A percentile compares a stretch with the other conserved stretches of the same genome.
These are phyloP conservation scores for Anoplius nigerrimus DNA, from an alignment of 2,888 invertebrate genomes.

Conservation along the genomic window DNA sequence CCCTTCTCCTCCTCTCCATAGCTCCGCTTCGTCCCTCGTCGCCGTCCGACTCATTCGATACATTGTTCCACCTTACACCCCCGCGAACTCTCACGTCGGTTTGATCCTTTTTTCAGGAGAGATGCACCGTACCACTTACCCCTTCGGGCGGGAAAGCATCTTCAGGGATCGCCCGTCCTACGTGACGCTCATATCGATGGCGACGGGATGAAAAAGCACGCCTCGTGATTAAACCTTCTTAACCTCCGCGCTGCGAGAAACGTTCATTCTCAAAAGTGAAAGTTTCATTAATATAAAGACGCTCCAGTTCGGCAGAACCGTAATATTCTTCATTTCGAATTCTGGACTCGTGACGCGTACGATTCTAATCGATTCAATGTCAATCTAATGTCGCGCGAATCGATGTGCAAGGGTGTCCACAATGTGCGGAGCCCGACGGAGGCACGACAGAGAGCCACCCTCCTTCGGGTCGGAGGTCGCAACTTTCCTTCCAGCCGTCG, in stretches of 20 bases:
- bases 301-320: no score
- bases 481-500: conserved; percentile 1
- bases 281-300: no score
- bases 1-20: background rate
- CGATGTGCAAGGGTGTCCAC: background rate
- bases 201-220: conserved; percentile 1
- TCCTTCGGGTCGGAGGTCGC: background rate
- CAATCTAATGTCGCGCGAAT: background rate
- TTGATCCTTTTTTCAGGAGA: conserved; percentile 29
- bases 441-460: background rate
- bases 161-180: conserved; percentile 47
- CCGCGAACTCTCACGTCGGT: background rate
- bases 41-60: background rate
- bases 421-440: background rate
- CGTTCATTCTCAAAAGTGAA: no score
- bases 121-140: conserved; percentile 47
- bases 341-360: no score
- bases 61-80: background rate
- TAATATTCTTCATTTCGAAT: no score
- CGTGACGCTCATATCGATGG: conserved; percentile 52
- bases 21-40: background rate
- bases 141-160: conserved; percentile 54
- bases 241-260: no score
- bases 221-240: background rate
- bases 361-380: no score